Base-by-base conservation (phyloP, 2,113 vertebrate species). In the Litocranius walleri region DNA sequence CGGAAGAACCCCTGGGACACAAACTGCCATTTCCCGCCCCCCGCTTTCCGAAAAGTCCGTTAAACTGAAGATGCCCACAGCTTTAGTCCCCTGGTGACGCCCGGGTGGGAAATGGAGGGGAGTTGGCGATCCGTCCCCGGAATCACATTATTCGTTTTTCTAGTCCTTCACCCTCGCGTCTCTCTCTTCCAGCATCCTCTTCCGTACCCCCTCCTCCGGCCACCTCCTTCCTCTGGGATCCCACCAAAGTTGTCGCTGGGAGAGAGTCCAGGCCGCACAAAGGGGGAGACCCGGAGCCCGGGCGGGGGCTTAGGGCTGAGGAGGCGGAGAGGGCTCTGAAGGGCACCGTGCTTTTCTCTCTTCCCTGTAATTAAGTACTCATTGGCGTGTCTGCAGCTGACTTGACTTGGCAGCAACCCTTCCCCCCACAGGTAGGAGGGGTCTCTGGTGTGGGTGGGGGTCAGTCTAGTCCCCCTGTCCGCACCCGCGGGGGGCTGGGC, bases 201-300 rank as follows among this genome's bases (percentile, higher is more conserved):
- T 97, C 97, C 93, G 54, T 61, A n/a, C 95, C 81, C 78, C 90
- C 50, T 88, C 88, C 67, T 40, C 67, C 67, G 67, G 52, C 92
- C 88, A 25, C 90, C 96, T 64, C 59, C 59, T 96, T 90, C 81
- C 43, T 97, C 86, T 90, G 91, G 92, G 90, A 56, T 97, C 98
- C 97, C 95, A 96, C 97, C 90, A 89, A 83, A 93, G 97, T 92
- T 48, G 85, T n/a, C 30, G 90, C 80, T 40, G 96, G 98, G 96
- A 98, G 95, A 86, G 95, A 61, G 91, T 98, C 98, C 98, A 98
- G 97, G 94, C 98, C 98, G 98, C 98, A 98, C 96, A 94, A 98
- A 98, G 96, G 96, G 97, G 94, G 86, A 80, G 82, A 96, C 88
- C 88, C 64, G 27, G 83, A 93, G 84, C 91, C 48, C 40, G 90